Evolutionary conservation across 2,888 invertebrate species (phyloP).

Genomic region (Scelioninae gen. 2): DNA sequence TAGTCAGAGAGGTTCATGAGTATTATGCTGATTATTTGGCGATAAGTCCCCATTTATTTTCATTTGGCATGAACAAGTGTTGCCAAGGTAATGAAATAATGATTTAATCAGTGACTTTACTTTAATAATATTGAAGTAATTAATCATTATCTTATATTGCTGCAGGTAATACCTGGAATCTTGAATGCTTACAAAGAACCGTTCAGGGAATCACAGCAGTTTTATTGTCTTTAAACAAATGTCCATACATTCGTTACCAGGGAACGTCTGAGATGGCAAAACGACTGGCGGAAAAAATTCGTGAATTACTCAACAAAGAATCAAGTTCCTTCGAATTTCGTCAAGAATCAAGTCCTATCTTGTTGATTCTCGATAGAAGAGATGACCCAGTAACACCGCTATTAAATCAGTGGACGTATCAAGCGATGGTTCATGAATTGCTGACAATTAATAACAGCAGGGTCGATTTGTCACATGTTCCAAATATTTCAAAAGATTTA

Average conservation of each 20-base stretch:
- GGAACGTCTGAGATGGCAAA: slow-evolving; percentile 90
- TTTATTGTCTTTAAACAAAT: slow-evolving; percentile 91
- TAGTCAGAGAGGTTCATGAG: slow-evolving; percentile 97
- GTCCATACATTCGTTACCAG: slow-evolving; percentile 92
- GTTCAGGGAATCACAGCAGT: slow-evolving; percentile 91
- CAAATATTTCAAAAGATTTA: slow-evolving; percentile 91
- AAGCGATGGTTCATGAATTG: slow-evolving; percentile 99
- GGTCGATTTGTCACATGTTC: slow-evolving; percentile 90
- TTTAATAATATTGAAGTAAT: no score
- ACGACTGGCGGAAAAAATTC: slow-evolving; percentile 88
- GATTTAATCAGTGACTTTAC: no score
- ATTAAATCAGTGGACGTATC: slow-evolving; percentile 98
- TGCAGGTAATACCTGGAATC: slow-evolving; percentile 83
- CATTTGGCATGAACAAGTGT: slow-evolving; percentile 84
- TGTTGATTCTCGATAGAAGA: slow-evolving; percentile 93
- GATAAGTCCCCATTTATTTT: slow-evolving; percentile 93
- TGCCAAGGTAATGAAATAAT: slow-evolving; percentile 77
- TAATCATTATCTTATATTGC: slow-evolving; percentile 19
- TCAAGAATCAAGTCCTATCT: slow-evolving; percentile 84
- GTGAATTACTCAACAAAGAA: slow-evolving; percentile 91
- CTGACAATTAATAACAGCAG: slow-evolving; percentile 83
- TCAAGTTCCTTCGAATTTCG: slow-evolving; percentile 91
- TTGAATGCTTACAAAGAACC: slow-evolving; percentile 85
- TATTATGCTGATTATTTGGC: slow-evolving; percentile 97
- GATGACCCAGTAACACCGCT: slow-evolving; percentile 98